Base-by-base conservation (phyloP, 92 coral and sea anemone genomes). In the Hydrozoanthus gracilis region DNA sequence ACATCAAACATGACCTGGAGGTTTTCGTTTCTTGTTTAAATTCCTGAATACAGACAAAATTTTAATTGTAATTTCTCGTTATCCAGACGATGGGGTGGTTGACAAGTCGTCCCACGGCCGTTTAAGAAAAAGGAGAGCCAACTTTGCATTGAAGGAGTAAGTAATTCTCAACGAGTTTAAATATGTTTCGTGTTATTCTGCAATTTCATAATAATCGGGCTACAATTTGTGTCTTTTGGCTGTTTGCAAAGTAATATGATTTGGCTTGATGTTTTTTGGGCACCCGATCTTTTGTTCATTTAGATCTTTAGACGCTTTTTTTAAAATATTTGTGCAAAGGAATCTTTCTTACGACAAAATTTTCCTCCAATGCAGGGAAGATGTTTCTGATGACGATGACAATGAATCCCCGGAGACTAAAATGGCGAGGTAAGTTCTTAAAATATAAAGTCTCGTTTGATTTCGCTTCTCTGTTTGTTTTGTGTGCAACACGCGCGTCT, bases 21-120 rank as follows among this genome's bases (percentile, higher is more conserved):
- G 75, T 51, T 66, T 80, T 70, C 35, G 51, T 80, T 80, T 79
- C 71, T 58, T 48, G 71, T 16, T 15, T 39, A 71, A 51, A 44
- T 71, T 47, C 12, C 14, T 48, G 20, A 73, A 73, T 44, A 0
- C 11, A 75, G 79, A 75, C 47, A 16, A 20, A 17, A 18, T 52
- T 4, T 51, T 52, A 39, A 35, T 75, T 13, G 35, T 52, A 6
- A 3, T 46, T 72, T 17, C 55, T 83, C 39, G 48, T 44, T 82
- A 44, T 83, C 46, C 35, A 64, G 95, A 91, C 54, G 98, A 96
- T 78, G 94, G 88, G 44, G 73, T 94, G 58, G 79, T 88, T 17
- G 98, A 96, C 77, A 96, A 96, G 88, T 95, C 99, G 8, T 95
- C 96, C 58, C 98, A 95, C 75, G 99, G 99, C 35, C 91, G 99